phyloP scores from a whole-genome alignment of 2,113 vertebrate genomes.

The Callocephalon fimbriatum region DNA sequence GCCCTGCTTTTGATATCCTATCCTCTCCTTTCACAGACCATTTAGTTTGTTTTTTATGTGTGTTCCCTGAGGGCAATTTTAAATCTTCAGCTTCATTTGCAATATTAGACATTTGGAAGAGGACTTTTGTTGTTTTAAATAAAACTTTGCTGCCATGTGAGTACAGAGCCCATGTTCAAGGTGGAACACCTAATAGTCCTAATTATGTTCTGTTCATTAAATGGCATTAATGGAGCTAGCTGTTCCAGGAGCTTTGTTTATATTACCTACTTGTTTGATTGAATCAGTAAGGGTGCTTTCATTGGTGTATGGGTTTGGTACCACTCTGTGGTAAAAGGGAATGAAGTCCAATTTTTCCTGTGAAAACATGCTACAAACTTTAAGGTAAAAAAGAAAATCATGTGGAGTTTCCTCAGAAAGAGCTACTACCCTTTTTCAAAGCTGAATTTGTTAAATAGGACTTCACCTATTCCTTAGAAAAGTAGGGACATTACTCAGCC shows the following conservation, averaged over 20 bases:
- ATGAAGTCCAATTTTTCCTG: not conserved
- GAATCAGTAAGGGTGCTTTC: not conserved
- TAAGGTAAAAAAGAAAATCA: not conserved
- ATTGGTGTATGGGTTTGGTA: not conserved
- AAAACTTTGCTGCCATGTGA: not conserved
- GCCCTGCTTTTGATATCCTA: not conserved
- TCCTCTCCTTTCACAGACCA: not conserved
- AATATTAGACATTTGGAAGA: slow-evolving; percentile 11
- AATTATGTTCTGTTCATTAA: slow-evolving; percentile 17
- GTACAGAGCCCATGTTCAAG: not conserved
- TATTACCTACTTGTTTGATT: slow-evolving; percentile 27
- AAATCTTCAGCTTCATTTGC: slow-evolving; percentile 43
- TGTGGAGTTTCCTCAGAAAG: not conserved
- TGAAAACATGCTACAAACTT: not conserved
- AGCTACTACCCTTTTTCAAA: not conserved
- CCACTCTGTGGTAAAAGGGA: not conserved
- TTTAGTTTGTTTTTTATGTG: slow-evolving; percentile 6
- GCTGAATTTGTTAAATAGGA: not conserved
- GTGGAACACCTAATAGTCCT: not conserved
- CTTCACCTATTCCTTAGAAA: not conserved
- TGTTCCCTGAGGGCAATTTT: not conserved
- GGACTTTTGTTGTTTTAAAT: slow-evolving; percentile 10
- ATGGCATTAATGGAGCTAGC: not conserved
- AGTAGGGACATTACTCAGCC: not conserved
- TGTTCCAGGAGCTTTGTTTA: slow-evolving; percentile 26